A percentile compares a stretch with the other conserved stretches of the same genome.
These are phyloP conservation scores for Drosophila parvula DNA, from an alignment of 1,140 invertebrate species.

Conservation along the genomic window DNA sequence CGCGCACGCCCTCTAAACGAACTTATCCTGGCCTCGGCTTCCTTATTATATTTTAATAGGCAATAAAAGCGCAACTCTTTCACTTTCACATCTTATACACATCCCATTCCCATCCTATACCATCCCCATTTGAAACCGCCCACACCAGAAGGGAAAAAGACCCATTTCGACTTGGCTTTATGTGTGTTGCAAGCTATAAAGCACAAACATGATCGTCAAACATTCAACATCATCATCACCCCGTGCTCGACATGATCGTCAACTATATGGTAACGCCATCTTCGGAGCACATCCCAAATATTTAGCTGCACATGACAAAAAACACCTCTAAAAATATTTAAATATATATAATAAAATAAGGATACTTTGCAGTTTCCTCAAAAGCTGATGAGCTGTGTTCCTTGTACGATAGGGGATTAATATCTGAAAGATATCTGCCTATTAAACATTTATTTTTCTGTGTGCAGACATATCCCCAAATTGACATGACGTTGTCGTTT, in stretches of 20 bases:
- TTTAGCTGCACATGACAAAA: slow-evolving; percentile 4
- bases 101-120: slow-evolving; percentile 34
- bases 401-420: too few species aligned
- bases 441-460: neutral
- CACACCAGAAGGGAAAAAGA: slow-evolving; percentile 40
- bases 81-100: slow-evolving; percentile 43
- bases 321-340: neutral
- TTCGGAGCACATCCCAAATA: slow-evolving; percentile 21
- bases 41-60: slow-evolving; percentile 53
- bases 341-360: neutral
- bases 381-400: too few species aligned
- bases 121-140: slow-evolving; percentile 45
- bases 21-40: slow-evolving; percentile 35
- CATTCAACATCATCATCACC: slow-evolving; percentile 49
- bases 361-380: neutral
- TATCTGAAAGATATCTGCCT: too few species aligned
- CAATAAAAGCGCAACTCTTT: slow-evolving; percentile 44
- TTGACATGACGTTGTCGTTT: slow-evolving; percentile 58
- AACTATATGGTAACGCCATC: slow-evolving; percentile 11
- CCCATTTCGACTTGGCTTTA: slow-evolving; percentile 17
- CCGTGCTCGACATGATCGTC: slow-evolving; percentile 33
- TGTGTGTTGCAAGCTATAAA: slow-evolving; percentile 1
- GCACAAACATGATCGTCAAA: slow-evolving; percentile 35
- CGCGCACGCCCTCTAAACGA: slow-evolving; percentile 24
- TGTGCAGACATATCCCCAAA: slow-evolving; percentile 27